These are phyloP conservation scores for Alaudala cheleensis DNA, from an alignment of 2,113 vertebrate genomes.

Conservation along the genomic window DNA sequence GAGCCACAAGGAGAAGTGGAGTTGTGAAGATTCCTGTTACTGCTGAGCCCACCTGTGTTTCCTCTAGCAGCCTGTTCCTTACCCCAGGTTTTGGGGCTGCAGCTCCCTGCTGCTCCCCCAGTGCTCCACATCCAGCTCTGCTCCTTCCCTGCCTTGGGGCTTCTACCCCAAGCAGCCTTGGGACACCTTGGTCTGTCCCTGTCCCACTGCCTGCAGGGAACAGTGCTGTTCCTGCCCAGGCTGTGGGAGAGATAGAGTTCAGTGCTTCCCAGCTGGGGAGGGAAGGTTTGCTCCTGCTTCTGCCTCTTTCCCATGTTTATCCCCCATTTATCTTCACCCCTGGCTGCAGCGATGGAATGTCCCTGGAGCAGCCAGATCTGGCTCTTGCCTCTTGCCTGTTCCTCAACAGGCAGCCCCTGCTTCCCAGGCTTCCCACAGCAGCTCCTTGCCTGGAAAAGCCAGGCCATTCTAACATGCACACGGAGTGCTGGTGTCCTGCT, in stretches of 20 bases:
- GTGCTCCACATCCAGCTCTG: neutral
- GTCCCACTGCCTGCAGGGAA: neutral
- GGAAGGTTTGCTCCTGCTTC: neutral
- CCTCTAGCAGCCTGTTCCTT: neutral
- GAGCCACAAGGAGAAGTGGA: neutral
- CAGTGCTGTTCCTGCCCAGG: neutral
- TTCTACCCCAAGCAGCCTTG: neutral
- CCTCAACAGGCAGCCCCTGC: neutral
- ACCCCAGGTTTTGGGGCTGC: neutral
- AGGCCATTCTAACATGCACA: fast-evolving
- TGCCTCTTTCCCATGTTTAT: neutral
- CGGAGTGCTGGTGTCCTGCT: fast-evolving
- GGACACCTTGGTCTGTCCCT: neutral
- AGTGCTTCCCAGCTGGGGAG: neutral
- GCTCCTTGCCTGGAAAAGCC: neutral
- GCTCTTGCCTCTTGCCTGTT: neutral
- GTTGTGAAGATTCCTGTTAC: fast-evolving
- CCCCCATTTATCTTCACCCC: neutral
- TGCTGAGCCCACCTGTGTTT: neutral
- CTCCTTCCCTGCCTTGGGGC: neutral
- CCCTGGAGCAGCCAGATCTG: neutral
- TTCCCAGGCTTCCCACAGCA: neutral
- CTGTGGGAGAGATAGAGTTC: neutral
- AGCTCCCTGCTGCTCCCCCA: neutral
- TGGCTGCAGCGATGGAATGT: neutral